These are phyloP conservation scores for Choloepus hoffmanni DNA, from an alignment of 2,113 vertebrate species.

Conservation along the genomic window DNA sequence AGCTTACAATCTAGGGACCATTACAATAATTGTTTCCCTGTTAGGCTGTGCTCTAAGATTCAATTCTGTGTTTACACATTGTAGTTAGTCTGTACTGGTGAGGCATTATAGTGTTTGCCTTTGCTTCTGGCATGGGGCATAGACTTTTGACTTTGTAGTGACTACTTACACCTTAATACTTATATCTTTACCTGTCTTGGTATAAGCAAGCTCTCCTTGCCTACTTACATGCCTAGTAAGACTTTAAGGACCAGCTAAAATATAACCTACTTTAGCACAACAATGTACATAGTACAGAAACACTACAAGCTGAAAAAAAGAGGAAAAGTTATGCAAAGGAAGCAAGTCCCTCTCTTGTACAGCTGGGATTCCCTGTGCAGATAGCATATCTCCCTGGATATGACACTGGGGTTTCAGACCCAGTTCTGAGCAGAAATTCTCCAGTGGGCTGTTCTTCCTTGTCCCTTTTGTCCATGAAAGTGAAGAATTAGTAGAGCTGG, in stretches of 20 bases:
- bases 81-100: too few species aligned
- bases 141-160: background rate
- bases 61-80: too few species aligned
- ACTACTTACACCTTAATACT: background rate
- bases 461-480: slow-evolving; percentile 37
- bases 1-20: too few species aligned
- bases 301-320: slow-evolving; percentile 56
- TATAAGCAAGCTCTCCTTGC: background rate
- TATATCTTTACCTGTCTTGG: background rate
- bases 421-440: too few species aligned
- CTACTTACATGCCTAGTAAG: background rate
- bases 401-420: too few species aligned
- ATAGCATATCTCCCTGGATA: background rate
- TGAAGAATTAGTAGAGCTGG: slow-evolving; percentile 69
- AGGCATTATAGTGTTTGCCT: too few species aligned
- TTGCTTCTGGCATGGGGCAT: background rate
- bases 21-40: too few species aligned
- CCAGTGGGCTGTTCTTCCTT: background rate
- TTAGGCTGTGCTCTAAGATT: too few species aligned
- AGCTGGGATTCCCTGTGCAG: background rate
- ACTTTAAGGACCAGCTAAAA: slow-evolving; percentile 19
- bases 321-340: background rate
- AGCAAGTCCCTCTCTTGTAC: background rate
- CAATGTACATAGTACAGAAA: slow-evolving; percentile 84
- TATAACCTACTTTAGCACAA: slow-evolving; percentile 80